These are phyloP conservation scores for Dioctria linearis DNA, from an alignment of 2,888 invertebrate species.

Conservation along the genomic window DNA sequence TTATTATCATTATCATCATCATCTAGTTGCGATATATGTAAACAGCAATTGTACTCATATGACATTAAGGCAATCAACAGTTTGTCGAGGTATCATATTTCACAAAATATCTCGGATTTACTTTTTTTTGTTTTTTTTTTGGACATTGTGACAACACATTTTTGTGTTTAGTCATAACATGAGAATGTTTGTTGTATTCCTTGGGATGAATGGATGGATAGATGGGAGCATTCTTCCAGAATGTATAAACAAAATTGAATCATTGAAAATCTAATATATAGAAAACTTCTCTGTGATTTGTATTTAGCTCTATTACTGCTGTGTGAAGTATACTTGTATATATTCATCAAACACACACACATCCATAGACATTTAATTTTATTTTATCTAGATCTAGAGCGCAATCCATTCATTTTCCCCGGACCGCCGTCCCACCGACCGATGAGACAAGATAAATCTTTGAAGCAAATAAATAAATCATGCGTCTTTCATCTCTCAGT, in stretches of 20 bases:
- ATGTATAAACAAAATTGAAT: too few relatives aligned
- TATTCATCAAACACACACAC: constrained; percentile 6
- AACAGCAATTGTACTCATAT: constrained; percentile 23
- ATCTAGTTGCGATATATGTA: background rate
- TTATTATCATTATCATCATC: constrained; percentile 2
- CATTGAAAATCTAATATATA: background rate
- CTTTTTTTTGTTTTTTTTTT: background rate
- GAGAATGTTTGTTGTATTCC: background rate
- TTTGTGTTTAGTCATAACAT: constrained; percentile 23
- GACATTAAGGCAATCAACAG: constrained; percentile 32
- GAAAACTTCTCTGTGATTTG: background rate
- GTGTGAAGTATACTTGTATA: background rate
- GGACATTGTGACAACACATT: background rate
- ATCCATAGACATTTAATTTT: background rate
- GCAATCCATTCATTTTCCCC: too few relatives aligned
- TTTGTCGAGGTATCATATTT: constrained; percentile 29
- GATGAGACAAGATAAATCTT: constrained; percentile 37
- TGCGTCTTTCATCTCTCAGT: constrained; percentile 11
- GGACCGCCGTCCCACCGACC: background rate
- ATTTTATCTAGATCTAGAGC: constrained; percentile 22
- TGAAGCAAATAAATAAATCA: constrained; percentile 26
- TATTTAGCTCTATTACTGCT: background rate
- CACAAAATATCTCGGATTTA: constrained; percentile 14
- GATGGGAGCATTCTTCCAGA: background rate
- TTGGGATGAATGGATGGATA: background rate